Percentiles rank a stretch among this genome's conserved stretches.
Evolutionary conservation across 1,140 invertebrate species (phyloP).

Genomic region (Leptopilina clavipes): DNA sequence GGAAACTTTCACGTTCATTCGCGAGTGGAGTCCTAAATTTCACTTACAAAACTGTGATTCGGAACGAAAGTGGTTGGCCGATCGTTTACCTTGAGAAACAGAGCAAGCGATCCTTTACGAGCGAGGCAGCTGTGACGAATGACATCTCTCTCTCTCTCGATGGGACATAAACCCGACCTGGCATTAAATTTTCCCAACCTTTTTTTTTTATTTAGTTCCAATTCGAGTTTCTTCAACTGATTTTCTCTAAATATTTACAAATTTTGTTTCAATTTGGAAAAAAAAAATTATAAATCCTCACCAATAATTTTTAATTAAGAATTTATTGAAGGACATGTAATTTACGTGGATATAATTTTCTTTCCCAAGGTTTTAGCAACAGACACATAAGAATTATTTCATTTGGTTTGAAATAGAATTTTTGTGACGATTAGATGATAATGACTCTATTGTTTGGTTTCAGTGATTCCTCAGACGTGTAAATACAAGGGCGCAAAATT

Average conservation of each 20-base stretch:
- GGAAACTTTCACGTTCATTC: conserved; percentile 65
- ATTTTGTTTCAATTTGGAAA: neutral
- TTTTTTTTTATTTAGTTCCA: neutral
- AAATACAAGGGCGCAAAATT: conserved; percentile 91
- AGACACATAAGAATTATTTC: neutral
- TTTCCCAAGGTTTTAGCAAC: neutral
- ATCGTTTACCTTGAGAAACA: conserved; percentile 66
- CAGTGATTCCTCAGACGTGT: conserved; percentile 95
- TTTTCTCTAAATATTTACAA: neutral
- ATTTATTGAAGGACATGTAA: too few species aligned
- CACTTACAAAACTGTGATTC: conserved; percentile 65
- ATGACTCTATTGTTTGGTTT: conserved; percentile 62
- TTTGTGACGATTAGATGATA: conserved; percentile 34
- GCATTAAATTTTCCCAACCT: neutral
- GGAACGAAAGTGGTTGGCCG: conserved; percentile 66
- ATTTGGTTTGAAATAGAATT: conserved; percentile 11
- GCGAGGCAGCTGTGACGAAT: conserved; percentile 16
- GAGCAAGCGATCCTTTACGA: conserved; percentile 56
- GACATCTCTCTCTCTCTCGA: neutral
- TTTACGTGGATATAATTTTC: neutral
- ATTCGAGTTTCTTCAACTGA: neutral
- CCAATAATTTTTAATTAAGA: neutral
- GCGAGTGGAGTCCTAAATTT: conserved; percentile 63
- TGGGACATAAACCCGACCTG: neutral
- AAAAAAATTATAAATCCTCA: neutral